Percentiles rank a stretch among this genome's conserved stretches.
phyloP scores from a whole-genome alignment of 2,888 invertebrate genomes.

The Athalia cordata region DNA sequence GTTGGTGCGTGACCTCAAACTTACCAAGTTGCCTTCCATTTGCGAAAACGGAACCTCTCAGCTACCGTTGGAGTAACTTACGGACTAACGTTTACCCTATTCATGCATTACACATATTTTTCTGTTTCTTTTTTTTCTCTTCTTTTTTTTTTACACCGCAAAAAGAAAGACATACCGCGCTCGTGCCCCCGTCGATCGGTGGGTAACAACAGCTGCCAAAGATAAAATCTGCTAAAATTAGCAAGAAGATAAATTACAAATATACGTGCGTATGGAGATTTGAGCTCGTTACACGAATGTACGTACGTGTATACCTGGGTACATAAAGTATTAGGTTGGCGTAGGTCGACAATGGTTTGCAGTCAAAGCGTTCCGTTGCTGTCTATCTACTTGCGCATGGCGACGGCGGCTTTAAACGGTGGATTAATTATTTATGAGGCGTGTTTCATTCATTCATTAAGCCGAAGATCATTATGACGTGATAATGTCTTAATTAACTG shows the following conservation, averaged over 20 bases:
- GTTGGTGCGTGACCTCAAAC: slow-evolving; percentile 38
- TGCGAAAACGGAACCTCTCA: slow-evolving; percentile 40
- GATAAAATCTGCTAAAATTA: too few species aligned
- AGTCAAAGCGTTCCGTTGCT: slow-evolving; percentile 24
- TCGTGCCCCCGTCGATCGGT: neutral
- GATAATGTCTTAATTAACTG: slow-evolving; percentile 74
- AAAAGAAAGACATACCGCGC: neutral
- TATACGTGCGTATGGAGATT: slow-evolving; percentile 2
- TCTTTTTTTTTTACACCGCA: neutral
- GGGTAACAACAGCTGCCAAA: neutral
- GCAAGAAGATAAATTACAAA: neutral
- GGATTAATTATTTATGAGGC: slow-evolving; percentile 74
- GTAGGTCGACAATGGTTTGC: slow-evolving; percentile 42
- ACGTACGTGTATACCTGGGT: neutral
- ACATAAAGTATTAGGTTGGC: slow-evolving; percentile 9
- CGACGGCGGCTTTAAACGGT: slow-evolving; percentile 66
- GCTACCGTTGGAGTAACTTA: slow-evolving; percentile 32
- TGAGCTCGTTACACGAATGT: neutral
- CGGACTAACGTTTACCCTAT: neutral
- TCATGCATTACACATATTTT: neutral
- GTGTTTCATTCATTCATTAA: slow-evolving; percentile 73
- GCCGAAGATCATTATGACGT: slow-evolving; percentile 72
- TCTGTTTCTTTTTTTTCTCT: neutral
- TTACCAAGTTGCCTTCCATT: slow-evolving; percentile 25
- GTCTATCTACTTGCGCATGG: slow-evolving; percentile 52